Conservation (phyloP, 2,113 vertebrate genomes). For the Rostratula benghalensis region DNA sequence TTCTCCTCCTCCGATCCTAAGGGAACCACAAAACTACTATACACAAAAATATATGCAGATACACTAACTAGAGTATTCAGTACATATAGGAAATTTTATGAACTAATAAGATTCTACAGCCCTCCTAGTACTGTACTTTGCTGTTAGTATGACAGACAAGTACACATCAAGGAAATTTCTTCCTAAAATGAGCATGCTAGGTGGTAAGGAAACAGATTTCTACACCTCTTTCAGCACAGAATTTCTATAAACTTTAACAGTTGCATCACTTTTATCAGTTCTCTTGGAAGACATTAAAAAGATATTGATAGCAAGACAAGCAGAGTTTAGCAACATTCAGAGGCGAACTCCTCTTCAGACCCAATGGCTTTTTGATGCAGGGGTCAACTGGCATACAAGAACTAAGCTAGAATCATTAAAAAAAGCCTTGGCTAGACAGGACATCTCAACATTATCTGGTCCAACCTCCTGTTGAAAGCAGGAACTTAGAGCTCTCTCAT, state of each 20-base stretch:
- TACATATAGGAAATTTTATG: neutral
- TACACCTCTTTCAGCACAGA: neutral
- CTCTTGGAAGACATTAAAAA: neutral
- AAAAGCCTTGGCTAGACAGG: neutral
- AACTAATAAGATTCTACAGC: neutral
- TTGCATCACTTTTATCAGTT: neutral
- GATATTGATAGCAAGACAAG: neutral
- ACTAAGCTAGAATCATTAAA: neutral
- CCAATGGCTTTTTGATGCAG: neutral
- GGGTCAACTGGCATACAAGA: neutral
- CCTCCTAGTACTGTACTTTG: neutral
- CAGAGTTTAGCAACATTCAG: neutral
- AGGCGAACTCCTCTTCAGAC: neutral
- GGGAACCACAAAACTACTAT: neutral
- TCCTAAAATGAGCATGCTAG: neutral
- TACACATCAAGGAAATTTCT: neutral
- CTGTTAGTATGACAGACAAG: neutral
- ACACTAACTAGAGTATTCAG: neutral
- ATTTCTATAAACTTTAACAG: neutral
- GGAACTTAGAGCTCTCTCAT: neutral
- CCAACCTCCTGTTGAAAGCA: neutral
- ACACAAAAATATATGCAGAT: neutral
- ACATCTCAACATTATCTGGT: neutral
- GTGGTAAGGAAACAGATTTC: neutral
- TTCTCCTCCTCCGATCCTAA: neutral